These are phyloP conservation scores for Saccostrea echinata DNA, from an alignment of 1,140 invertebrate genomes.

Conservation along the genomic window DNA sequence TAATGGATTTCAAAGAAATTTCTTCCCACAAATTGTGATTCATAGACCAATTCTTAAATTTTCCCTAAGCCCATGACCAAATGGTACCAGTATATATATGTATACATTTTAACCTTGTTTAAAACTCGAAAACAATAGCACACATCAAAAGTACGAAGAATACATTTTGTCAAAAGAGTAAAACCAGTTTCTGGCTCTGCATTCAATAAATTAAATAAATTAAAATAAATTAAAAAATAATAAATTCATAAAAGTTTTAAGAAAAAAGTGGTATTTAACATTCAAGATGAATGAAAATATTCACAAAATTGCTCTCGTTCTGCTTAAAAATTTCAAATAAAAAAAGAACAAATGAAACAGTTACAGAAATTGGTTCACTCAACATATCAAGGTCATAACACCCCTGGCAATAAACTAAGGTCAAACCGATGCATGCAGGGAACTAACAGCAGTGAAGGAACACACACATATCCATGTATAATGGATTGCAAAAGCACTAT, in stretches of 20 bases:
- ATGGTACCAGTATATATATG: no score
- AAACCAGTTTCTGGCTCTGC: background rate
- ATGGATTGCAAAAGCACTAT: background rate
- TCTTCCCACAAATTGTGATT: no score
- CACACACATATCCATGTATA: background rate
- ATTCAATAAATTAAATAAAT: background rate
- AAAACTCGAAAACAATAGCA: no score
- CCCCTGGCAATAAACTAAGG: background rate
- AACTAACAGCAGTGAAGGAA: background rate
- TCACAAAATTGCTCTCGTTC: background rate
- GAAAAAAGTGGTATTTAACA: background rate
- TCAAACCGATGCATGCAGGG: background rate
- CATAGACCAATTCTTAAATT: no score
- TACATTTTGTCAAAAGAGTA: background rate
- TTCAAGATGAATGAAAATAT: background rate
- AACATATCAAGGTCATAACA: background rate
- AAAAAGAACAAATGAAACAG: background rate
- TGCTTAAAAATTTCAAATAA: background rate
- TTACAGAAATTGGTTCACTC: background rate
- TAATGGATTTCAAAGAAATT: no score
- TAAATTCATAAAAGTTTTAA: no score
- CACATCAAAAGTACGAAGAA: no score
- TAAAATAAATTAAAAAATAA: no score
- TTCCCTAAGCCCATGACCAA: no score
- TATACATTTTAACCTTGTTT: no score